Conservation (phyloP, 2,797 vertebrate species). For the Acestrorhynchus altus region DNA sequence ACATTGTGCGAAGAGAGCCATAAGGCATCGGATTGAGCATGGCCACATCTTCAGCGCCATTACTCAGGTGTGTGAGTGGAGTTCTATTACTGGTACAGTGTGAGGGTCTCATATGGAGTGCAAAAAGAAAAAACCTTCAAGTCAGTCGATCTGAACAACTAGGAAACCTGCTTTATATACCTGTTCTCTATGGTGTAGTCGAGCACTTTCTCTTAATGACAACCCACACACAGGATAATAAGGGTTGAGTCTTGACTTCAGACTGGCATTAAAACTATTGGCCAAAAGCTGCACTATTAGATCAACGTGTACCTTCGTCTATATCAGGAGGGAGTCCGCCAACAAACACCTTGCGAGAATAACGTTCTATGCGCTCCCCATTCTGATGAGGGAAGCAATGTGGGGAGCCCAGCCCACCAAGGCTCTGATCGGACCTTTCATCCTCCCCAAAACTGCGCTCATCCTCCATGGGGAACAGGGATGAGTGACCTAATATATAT, state of each 20-base stretch:
- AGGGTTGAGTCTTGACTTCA: neutral
- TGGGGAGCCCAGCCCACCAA: slow-evolving; percentile 90
- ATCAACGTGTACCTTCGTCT: slow-evolving; percentile 87
- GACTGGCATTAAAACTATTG: neutral
- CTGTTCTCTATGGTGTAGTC: no score
- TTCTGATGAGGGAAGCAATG: slow-evolving; percentile 98
- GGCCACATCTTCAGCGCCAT: no score
- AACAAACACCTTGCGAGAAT: slow-evolving; percentile 97
- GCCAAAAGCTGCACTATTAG: neutral
- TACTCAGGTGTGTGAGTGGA: no score
- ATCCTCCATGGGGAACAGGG: slow-evolving; percentile 98
- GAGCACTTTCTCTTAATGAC: no score
- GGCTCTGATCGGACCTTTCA: slow-evolving; percentile 91
- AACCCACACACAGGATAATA: no score
- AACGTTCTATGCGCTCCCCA: slow-evolving; percentile 94
- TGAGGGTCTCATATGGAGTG: no score
- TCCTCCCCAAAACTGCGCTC: slow-evolving; percentile 92
- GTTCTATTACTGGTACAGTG: no score
- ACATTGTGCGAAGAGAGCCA: no score
- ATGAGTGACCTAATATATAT: slow-evolving; percentile 87
- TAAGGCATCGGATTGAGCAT: no score
- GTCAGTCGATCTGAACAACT: no score
- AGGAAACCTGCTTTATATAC: no score
- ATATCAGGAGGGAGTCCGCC: slow-evolving; percentile 97
- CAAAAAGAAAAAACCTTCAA: no score